Base-by-base conservation (phyloP, 92 coral and sea anemone genomes). In the Virgularia gustaviana region DNA sequence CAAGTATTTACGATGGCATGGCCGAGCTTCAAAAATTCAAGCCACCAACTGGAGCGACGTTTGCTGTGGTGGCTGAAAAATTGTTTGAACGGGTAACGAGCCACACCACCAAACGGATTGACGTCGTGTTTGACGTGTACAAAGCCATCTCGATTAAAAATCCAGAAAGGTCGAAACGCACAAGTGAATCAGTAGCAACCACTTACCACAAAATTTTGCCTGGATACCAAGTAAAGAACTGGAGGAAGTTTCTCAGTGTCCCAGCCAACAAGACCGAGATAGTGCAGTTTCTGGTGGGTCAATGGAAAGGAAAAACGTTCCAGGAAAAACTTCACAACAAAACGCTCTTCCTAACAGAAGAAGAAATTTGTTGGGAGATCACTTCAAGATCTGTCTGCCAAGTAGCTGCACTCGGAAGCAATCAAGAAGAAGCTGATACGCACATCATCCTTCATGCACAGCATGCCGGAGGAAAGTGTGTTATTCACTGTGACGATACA, bases 131-230 rank as follows among this genome's bases (percentile, higher is more conserved):
- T 42, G 79, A 74, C 25, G 71, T 73, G 28, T 73, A 73, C 41
- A 58, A 59, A 52, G 79, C 57, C 20, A 34, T 74, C 1, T 79
- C 88, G 6, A 79, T 84, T 6, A 84, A 79, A 61, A 84, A 84
- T 84, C 54, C 78, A 2, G 88, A 84, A 57, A 51, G 89, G 25
- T 58, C 71, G 55, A 66, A 66, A 43, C 57, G 73, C 19, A 58
- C 57, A 27, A 66, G 55, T 28, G 20, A 7, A 43, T 25, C 28
- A 19, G 58, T 45, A 16, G 39, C 42, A 42, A 44, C 33, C 33
- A 25, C 57, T 12, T 66, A 66, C 73, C n/a, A 66, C 57, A 44
- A 66, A 28, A 66, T 66, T 27, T 28, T 66, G 34, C 73, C 73
- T 11, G 55, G 53, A 64, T 64, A 6, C 29, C 23, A 64, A 20